phyloP scores from a whole-genome alignment of 2,888 invertebrate species.

The Luperina nickerlii region DNA sequence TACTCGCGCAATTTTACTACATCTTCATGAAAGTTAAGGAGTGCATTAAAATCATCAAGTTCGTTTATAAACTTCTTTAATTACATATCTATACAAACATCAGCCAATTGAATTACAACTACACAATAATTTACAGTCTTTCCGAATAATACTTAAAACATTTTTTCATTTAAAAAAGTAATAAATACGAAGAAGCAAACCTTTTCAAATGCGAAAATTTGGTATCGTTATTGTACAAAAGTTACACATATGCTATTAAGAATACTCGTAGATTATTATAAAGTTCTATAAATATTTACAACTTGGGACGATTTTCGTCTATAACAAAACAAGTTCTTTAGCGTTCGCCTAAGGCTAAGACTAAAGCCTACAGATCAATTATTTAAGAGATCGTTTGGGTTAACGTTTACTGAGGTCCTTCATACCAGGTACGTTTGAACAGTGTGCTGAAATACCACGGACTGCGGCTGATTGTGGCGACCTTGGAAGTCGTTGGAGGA shows the following conservation, averaged over 20 bases:
- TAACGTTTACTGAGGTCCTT: conserved; percentile 72
- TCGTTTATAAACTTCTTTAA: conserved; percentile 88
- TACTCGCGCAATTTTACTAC: conserved; percentile 72
- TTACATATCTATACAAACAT: conserved; percentile 89
- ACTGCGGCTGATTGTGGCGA: conserved; percentile 84
- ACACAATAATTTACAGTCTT: conserved; percentile 90
- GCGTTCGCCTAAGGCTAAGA: conserved; percentile 81
- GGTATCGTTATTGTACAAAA: conserved; percentile 90
- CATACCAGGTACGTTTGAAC: conserved; percentile 89
- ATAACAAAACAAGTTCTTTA: conserved; percentile 81
- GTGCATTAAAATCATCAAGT: conserved; percentile 66
- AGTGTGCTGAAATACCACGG: conserved; percentile 87
- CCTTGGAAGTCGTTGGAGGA: conserved; percentile 91
- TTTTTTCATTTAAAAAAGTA: conserved; percentile 82
- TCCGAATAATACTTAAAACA: conserved; percentile 89
- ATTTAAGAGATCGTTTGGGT: conserved; percentile 83
- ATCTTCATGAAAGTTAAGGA: conserved; percentile 41
- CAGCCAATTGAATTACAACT: conserved; percentile 87
- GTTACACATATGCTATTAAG: conserved; percentile 79
- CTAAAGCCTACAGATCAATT: conserved; percentile 80
- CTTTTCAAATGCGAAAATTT: conserved; percentile 88
- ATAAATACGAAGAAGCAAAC: conserved; percentile 88
- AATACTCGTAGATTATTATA: conserved; percentile 76
- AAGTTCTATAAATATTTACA: conserved; percentile 85
- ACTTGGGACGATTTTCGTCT: conserved; percentile 81